Percentiles rank a stretch among this genome's conserved stretches.
phyloP scores from a whole-genome alignment of 2,797 vertebrate species.

The Acanthornis magna region DNA sequence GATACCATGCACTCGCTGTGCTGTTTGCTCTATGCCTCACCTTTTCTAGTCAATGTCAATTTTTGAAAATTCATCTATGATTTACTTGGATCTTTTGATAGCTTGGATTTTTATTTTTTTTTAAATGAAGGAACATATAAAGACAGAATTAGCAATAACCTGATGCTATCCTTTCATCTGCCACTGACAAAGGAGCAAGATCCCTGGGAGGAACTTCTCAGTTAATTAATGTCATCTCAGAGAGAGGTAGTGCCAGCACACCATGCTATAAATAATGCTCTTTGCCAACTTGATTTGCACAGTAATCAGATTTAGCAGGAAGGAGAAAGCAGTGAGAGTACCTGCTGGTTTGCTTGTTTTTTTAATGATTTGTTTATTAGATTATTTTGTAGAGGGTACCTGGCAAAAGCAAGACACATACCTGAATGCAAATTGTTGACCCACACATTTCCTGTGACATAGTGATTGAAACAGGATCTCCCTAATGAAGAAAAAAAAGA shows the following conservation, averaged over 20 bases:
- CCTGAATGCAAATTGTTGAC: slow-evolving; percentile 72
- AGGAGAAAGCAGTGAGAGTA: neutral
- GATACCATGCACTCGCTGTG: neutral
- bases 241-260: neutral
- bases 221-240: slow-evolving; percentile 23
- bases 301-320: neutral
- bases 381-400: neutral
- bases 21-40: neutral
- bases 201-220: neutral
- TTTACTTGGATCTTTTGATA: slow-evolving; percentile 8
- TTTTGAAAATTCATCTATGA: neutral
- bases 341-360: neutral
- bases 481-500: slow-evolving; percentile 13
- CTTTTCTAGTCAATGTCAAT: neutral
- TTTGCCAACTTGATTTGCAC: neutral
- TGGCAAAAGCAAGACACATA: slow-evolving; percentile 15
- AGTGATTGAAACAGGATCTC: slow-evolving; percentile 42
- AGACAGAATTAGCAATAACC: neutral
- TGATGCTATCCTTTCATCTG: slow-evolving; percentile 1
- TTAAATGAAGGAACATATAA: neutral
- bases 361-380: neutral
- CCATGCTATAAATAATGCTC: slow-evolving; percentile 26
- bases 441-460: slow-evolving; percentile 59
- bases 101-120: neutral
- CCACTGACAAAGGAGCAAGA: neutral